Percentiles rank a stretch among this genome's conserved stretches.
Evolutionary conservation across 1,140 invertebrate species (phyloP).

Genomic region (Drosophila yakuba): DNA sequence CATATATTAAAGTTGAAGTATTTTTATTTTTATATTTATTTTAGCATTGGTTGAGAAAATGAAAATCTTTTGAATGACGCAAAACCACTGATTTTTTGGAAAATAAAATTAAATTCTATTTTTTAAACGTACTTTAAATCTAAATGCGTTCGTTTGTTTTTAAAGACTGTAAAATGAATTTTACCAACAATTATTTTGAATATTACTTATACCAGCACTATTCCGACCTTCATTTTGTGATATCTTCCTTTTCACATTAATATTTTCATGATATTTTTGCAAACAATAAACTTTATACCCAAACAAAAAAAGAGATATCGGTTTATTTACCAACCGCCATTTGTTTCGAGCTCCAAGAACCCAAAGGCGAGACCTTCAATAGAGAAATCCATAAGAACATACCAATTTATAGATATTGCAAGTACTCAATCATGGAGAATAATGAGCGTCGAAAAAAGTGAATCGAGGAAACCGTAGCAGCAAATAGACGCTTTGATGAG

Average conservation of each 20-base stretch:
- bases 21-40: too few relatives aligned
- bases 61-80: too few relatives aligned
- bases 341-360: slow-evolving; percentile 36
- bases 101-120: too few relatives aligned
- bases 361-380: slow-evolving; percentile 13
- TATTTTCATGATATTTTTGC: slow-evolving; percentile 33
- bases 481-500: slow-evolving; percentile 49
- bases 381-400: slow-evolving; percentile 43
- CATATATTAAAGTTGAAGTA: too few relatives aligned
- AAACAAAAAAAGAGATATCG: slow-evolving; percentile 27
- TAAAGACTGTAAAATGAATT: too few relatives aligned
- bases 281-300: slow-evolving; percentile 28
- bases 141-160: too few relatives aligned
- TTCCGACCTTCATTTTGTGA: not conserved
- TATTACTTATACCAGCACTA: not conserved
- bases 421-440: slow-evolving; percentile 46
- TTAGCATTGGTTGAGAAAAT: too few relatives aligned
- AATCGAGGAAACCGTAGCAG: slow-evolving; percentile 15
- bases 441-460: slow-evolving; percentile 32
- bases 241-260: slow-evolving; percentile 6
- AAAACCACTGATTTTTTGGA: too few relatives aligned
- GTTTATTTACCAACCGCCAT: slow-evolving; percentile 41
- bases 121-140: too few relatives aligned
- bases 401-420: slow-evolving; percentile 46
- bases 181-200: too few relatives aligned